phyloP scores from a whole-genome alignment of 2,113 vertebrate species.

The Ivindomyrus marchei region DNA sequence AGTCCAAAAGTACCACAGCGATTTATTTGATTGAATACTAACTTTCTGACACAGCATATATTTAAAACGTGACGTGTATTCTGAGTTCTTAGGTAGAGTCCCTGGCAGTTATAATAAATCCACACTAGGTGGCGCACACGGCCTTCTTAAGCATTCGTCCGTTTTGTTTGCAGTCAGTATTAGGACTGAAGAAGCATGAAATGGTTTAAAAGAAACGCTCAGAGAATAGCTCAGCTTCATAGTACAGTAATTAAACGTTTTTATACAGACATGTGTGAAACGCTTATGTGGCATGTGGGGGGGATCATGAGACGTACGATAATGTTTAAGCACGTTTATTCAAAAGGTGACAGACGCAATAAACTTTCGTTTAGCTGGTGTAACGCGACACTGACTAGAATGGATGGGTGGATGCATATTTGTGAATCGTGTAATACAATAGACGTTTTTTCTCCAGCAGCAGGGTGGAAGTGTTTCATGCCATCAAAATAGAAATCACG shows the following conservation, averaged over 20 bases:
- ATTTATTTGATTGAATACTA: neutral
- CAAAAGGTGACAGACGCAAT: neutral
- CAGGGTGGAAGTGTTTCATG: neutral
- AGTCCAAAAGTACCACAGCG: neutral
- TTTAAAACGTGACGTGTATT: neutral
- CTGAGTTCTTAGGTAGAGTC: neutral
- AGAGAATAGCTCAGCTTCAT: neutral
- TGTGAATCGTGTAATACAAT: neutral
- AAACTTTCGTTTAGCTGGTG: neutral
- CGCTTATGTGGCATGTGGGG: neutral
- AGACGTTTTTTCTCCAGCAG: neutral
- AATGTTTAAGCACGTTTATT: neutral
- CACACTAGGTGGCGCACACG: conserved; percentile 10
- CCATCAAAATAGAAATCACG: neutral
- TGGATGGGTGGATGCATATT: neutral
- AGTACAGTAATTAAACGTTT: neutral
- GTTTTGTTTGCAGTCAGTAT: neutral
- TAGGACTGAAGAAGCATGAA: neutral
- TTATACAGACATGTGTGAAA: neutral
- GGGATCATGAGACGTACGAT: neutral
- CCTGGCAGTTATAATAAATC: neutral
- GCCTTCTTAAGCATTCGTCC: neutral
- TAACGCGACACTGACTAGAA: neutral
- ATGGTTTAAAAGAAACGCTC: neutral
- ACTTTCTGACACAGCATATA: neutral